A percentile compares a stretch with the other conserved stretches of the same genome.
phyloP scores from a whole-genome alignment of 2,888 invertebrate species.

The Craniophora ligustri region DNA sequence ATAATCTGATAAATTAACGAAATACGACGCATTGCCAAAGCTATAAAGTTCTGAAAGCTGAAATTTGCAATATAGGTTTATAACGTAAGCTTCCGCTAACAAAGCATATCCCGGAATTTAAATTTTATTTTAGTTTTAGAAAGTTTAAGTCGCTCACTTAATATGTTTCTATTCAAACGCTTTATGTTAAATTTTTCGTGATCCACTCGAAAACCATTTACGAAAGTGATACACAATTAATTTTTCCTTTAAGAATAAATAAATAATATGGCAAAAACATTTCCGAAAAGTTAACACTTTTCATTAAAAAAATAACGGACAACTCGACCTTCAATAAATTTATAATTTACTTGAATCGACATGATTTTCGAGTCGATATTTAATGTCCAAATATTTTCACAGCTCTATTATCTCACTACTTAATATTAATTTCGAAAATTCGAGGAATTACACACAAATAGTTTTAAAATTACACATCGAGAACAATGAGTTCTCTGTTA shows the following conservation, averaged over 20 bases:
- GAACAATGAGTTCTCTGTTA: constrained; percentile 6
- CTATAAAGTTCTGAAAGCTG: too few species aligned
- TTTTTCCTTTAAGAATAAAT: constrained; percentile 19
- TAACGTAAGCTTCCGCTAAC: too few species aligned
- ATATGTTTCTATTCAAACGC: constrained; percentile 1
- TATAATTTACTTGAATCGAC: constrained; percentile 42
- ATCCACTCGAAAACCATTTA: constrained; percentile 46
- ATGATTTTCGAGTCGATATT: constrained; percentile 44
- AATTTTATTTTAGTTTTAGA: too few species aligned
- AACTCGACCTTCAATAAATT: constrained; percentile 42
- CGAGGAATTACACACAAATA: constrained; percentile 21
- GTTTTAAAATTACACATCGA: constrained; percentile 1
- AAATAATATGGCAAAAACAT: constrained; percentile 25
- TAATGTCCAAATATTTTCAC: constrained; percentile 41
- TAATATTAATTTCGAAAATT: constrained; percentile 32
- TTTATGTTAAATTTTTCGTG: background rate
- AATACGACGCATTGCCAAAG: too few species aligned
- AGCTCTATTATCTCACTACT: constrained; percentile 47
- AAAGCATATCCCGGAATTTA: too few species aligned
- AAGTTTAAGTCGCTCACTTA: too few species aligned
- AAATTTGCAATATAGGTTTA: too few species aligned
- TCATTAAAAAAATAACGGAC: constrained; percentile 31
- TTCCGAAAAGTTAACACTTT: constrained; percentile 48
- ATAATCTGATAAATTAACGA: too few species aligned
- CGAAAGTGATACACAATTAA: constrained; percentile 11